Conservation (phyloP, 2,888 invertebrate genomes). For the Hartigia nigra region DNA sequence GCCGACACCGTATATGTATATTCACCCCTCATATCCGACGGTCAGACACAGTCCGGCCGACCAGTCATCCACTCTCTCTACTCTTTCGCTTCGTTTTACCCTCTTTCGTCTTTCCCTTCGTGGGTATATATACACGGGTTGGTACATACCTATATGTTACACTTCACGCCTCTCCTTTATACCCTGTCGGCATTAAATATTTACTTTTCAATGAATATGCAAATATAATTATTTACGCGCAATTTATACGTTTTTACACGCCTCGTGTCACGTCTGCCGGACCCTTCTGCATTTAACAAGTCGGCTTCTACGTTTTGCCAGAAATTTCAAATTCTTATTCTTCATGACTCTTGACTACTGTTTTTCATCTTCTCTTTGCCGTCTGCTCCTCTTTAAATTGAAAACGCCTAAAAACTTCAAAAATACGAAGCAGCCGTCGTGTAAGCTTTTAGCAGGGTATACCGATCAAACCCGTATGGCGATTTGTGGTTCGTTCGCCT, state of each 20-base stretch:
- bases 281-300: not conserved
- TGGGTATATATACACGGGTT: not conserved
- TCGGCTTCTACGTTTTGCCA: not conserved
- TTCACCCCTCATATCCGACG: not conserved
- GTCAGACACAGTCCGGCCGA: not conserved
- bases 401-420: not conserved
- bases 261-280: constrained; percentile 32
- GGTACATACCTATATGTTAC: constrained; percentile 6
- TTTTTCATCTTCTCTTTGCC: not conserved
- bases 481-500: not conserved
- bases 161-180: constrained; percentile 27
- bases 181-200: constrained; percentile 60
- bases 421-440: not conserved
- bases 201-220: constrained; percentile 66
- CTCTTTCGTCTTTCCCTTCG: constrained; percentile 20
- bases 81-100: constrained; percentile 21
- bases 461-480: constrained; percentile 14
- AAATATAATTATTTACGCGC: constrained; percentile 67
- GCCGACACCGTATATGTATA: not conserved
- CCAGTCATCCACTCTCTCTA: not conserved
- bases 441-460: not conserved
- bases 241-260: constrained; percentile 65
- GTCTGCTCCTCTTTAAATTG: not conserved
- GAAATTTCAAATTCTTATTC: not conserved
- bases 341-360: not conserved